phyloP scores from a whole-genome alignment of 2,797 vertebrate species.

The Dryobates pubescens region DNA sequence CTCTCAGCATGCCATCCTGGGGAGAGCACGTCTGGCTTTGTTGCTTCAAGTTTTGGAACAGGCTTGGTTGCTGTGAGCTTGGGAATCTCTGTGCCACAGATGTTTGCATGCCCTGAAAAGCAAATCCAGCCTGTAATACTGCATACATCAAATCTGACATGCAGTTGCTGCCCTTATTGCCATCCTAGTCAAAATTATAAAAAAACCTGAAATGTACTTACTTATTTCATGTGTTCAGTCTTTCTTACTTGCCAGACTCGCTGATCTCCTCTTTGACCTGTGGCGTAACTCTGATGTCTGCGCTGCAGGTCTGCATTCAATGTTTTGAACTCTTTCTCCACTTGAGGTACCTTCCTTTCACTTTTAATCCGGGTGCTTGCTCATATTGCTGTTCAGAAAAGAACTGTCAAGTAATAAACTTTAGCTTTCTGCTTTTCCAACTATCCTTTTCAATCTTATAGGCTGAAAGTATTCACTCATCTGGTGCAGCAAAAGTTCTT shows the following conservation, averaged over 20 bases:
- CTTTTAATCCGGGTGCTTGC: background rate
- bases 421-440: conserved; percentile 19
- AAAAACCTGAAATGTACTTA: conserved; percentile 4
- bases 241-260: background rate
- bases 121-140: conserved; percentile 10
- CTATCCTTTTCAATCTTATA: background rate
- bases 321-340: background rate
- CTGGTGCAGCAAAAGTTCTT: background rate
- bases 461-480: background rate
- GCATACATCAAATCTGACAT: background rate
- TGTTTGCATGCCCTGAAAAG: conserved; percentile 33
- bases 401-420: background rate
- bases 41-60: conserved; percentile 34
- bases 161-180: background rate
- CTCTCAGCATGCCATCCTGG: conserved; percentile 61
- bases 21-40: conserved; percentile 44
- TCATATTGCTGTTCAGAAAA: background rate
- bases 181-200: conserved; percentile 5
- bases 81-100: conserved; percentile 64
- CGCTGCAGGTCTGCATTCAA: background rate
- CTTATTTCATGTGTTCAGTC: background rate
- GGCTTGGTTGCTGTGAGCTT: background rate
- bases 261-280: background rate
- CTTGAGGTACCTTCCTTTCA: fast-evolving
- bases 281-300: background rate